phyloP scores from a whole-genome alignment of 2,888 invertebrate species.

The Orthonychiurus folsomi region DNA sequence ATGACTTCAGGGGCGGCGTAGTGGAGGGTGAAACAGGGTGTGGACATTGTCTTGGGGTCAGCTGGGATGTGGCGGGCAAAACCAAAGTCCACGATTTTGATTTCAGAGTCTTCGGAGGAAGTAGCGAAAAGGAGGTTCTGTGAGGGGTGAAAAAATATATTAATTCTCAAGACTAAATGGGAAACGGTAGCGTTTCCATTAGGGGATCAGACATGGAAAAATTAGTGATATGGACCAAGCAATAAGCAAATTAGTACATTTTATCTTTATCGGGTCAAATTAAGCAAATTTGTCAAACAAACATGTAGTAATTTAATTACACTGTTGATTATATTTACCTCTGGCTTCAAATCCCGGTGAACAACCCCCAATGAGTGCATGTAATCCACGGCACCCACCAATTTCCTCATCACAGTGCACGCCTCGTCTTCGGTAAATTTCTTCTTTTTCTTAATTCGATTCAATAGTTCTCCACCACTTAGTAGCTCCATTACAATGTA shows the following conservation, averaged over 20 bases:
- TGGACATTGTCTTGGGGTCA: slow-evolving; percentile 54
- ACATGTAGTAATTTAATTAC: slow-evolving; percentile 6
- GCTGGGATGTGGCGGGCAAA: slow-evolving; percentile 71
- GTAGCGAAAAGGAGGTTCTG: slow-evolving; percentile 62
- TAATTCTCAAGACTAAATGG: not conserved
- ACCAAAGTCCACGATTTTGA: slow-evolving; percentile 94
- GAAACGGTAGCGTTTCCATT: not conserved
- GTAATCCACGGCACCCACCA: slow-evolving; percentile 72
- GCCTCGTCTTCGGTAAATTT: slow-evolving; percentile 70
- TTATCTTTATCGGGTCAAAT: no score
- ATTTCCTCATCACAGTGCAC: slow-evolving; percentile 66
- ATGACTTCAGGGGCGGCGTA: slow-evolving; percentile 88
- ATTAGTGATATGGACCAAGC: not conserved
- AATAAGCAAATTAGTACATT: not conserved
- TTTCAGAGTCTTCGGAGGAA: slow-evolving; percentile 51
- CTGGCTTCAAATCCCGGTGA: slow-evolving; percentile 90
- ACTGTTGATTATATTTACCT: slow-evolving; percentile 50
- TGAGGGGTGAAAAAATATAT: slow-evolving; percentile 18
- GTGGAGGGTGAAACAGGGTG: slow-evolving; percentile 87
- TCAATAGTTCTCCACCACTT: slow-evolving; percentile 70
- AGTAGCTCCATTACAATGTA: slow-evolving; percentile 84
- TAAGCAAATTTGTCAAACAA: slow-evolving; percentile 8
- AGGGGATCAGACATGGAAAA: not conserved
- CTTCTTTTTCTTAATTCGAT: slow-evolving; percentile 56
- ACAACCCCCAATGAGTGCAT: slow-evolving; percentile 78